Evolutionary conservation across 2,113 vertebrate species (phyloP), one percentile per base, ranked within the genome.

Genomic region (Triplophysa tibetana): DNA sequence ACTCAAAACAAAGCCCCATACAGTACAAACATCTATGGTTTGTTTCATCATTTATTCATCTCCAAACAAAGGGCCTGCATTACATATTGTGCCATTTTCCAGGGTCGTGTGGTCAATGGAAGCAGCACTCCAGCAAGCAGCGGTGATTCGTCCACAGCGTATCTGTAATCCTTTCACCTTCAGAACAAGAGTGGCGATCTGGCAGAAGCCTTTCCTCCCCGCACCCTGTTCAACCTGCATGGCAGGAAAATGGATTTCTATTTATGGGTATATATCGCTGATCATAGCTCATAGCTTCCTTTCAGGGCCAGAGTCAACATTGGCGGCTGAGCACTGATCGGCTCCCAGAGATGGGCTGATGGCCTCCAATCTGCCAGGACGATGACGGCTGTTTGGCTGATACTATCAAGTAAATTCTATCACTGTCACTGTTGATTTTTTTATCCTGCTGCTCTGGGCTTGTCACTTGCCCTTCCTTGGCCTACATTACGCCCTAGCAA

Each of bases 161-260:
- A n/a, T 79, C 48, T 87, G 89, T 92, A 89, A 90, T 89, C 88
- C 90, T 90, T 90, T 91, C 89, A 92, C 92, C 92, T 93, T 94
- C 91, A 91, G 88, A 88, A 89, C 85, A 91, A 89, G 84, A 87
- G 88, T 89, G 86, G 90, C 89, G 88, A 88, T 90, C 89, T 86
- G 87, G 82, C 85, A 89, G 88, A 82, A 86, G 84, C 83, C 76
- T 69, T 88, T 85, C 79, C 81, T 87, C 61, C n/a, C 8, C 54
- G 21, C 8, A n/a, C 19, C 54, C 61, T 43, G 68, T 26, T 80
- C 60, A 61, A 58, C 88, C 86, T 88, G 91, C 86, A 80, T 90
- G 92, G 91, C 90, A 91, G 85, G 84, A 90, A 92, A 94, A 94
- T 92, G 90, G 93, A 94, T 93, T 93, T 95, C 90, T 93, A 88